Evolutionary conservation across 2,888 invertebrate species (phyloP), one percentile per base, ranked within the genome.

Genomic region (Petrolisthes manimaculis): DNA sequence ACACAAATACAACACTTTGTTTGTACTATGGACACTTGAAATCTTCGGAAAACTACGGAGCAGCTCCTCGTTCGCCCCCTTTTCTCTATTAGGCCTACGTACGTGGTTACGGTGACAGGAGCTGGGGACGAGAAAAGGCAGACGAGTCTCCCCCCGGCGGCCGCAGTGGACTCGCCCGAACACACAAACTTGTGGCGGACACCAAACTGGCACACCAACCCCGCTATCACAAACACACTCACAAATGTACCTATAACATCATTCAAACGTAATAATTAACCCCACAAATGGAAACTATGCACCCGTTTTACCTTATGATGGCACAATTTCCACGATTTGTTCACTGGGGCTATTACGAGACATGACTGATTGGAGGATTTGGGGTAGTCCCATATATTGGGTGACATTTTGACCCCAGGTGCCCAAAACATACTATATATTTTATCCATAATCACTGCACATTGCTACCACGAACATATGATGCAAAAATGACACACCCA

Each of bases 181-280:
- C 82, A 86, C 86, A 86, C 86, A 86, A 86, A 86, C 86, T 86
- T 86, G 86, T 86, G 86, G 86, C 86, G 86, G 84, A 84, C 88
- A 88, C 81, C 88, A 88, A 88, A 88, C 88, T 88, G 88, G 88
- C 88, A 88, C 88, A 88, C 80, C 84, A 37, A 84, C 88, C 88
- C 88, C 88, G 88, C 56, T 88, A 88, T 74, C 74, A 61, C 81
- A 83, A 88, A 88, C 87, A 67, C 21, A 71, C 51, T 77, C 51
- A 37, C 84, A 74, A 71, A n/a, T 55, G 9, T 55, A 21, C 21
- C 9, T 0, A 56, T 24, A 80, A 9, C 56, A 6, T 12, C 18
- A 12, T 12, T 18, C 61, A 61, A 61, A 12, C 61, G 61, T 61
- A 37, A 37, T 37, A 37, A 37, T 37, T 37, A 37, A 37, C 37